Base-by-base conservation (phyloP, 2,888 invertebrate species). In the Ypsolopha sequella region DNA sequence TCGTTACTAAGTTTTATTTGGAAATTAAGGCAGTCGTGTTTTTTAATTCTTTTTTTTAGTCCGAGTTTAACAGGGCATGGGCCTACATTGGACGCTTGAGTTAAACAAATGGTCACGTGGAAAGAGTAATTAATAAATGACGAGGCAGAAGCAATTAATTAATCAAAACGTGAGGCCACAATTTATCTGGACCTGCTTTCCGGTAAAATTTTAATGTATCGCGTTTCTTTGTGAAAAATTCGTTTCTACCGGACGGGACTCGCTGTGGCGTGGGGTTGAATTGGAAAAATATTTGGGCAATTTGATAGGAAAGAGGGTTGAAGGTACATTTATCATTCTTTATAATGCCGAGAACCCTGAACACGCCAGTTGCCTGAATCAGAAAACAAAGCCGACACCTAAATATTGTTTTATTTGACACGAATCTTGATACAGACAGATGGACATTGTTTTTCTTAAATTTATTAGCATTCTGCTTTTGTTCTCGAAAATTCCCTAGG, bases 311-410 rank as follows among this genome's bases (percentile, higher is more conserved):
- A 74, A 67, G 63, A 62, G 65, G 64, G 60, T 62, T 59, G 13
- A 41, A 41, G 61, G 64, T 59, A 72, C 80, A 80, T 82, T 81
- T 78, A 79, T 84, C 82, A 81, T 80, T 84, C 82, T 81, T 80
- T 77, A 81, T 81, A 73, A 78, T 67, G 73, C 66, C 70, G 73
- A 24, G 24, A 24, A 24, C 24, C 24, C 24, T 24, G 24, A 24
- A 24, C 24, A 24, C 24, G 24, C 24, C 24, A 24, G 24, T 24
- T 4, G 24, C 24, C 24, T 24, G 24, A 24, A 24, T 24, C 24
- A 24, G 24, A 24, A 24, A 24, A 24, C 24, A 24, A 24, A 24
- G 24, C 2, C 24, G 24, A 24, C 2, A 24, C 24, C 24, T 24
- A 24, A 24, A 24, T 24, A 24, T 24, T 24, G 24, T 24, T 24